Evolutionary conservation across 2,888 invertebrate species (phyloP), one percentile per base, ranked within the genome.

Genomic region (Eucriotettix oculatus): DNA sequence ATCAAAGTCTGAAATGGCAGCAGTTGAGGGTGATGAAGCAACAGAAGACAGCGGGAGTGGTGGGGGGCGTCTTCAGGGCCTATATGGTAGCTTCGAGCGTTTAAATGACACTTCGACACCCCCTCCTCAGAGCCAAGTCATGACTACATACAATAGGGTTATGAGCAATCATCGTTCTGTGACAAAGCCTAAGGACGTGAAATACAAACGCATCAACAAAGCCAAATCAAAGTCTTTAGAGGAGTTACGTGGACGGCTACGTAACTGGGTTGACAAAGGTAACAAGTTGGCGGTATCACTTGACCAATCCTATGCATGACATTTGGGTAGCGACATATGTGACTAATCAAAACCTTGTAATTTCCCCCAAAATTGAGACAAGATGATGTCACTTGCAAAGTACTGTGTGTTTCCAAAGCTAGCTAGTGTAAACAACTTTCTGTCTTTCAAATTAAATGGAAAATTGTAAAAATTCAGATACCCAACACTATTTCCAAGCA

Each of bases 91-190:
- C 65, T 74, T 75, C 65, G 75, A 75, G 65, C 69, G 75, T 62
- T 70, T 75, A 52, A 72, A 68, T 17, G 64, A 65, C 58, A 17
- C 62, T 16, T 16, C 59, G 42, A 58, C 58, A 54, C 54, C n/a
- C 16, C 17, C 16, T 16, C 54, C 16, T 14, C 9, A 40, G 40
- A 16, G 40, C 40, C 55, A 41, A 12, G 29, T 29, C 14, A 86
- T 88, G 57, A 85, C 85, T 14, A 85, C 84, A 1, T 88, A 87
- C 74, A 90, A 90, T 73, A 77, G 91, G 66, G 90, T 91, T 61
- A 91, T 91, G 90, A 89, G 88, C 55, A 91, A 90, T 74, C 91
- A 92, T 72, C 79, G 90, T 64, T 90, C 89, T 58, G 91, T 92
- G 58, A 90, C 90, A 9, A 91, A 91, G 72, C 90, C 90, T 65